Percentiles rank a stretch among this genome's conserved stretches.
phyloP scores from a whole-genome alignment of 2,113 vertebrate genomes.

The Leuciscus idus region DNA sequence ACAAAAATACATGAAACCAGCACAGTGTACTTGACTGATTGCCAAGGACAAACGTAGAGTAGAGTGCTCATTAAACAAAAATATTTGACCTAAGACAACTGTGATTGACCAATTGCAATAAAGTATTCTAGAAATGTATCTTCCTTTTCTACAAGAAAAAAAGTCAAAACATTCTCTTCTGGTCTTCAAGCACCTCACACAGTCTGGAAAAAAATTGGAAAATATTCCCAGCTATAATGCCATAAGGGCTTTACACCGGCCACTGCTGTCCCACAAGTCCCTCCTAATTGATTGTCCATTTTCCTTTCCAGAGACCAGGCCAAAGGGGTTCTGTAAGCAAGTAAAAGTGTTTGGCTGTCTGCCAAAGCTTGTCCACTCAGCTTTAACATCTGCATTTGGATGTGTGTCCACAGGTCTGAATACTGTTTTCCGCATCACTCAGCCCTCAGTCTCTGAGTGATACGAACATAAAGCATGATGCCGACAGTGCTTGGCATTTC shows the following conservation, averaged over 20 bases:
- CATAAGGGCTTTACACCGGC: slow-evolving; percentile 63
- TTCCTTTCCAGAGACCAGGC: slow-evolving; percentile 41
- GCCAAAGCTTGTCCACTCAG: slow-evolving; percentile 13
- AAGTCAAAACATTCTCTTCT: not conserved
- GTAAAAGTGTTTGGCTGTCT: not conserved
- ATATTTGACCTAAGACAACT: not conserved
- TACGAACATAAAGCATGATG: slow-evolving; percentile 18
- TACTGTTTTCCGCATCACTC: slow-evolving; percentile 2
- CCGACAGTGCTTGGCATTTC: not conserved
- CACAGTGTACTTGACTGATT: not conserved
- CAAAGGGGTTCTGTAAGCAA: slow-evolving; percentile 31
- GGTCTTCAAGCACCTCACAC: not conserved
- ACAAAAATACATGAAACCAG: not conserved
- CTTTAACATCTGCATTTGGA: slow-evolving; percentile 30
- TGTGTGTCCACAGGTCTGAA: not conserved
- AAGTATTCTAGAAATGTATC: slow-evolving; percentile 24
- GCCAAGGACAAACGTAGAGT: not conserved
- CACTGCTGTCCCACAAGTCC: slow-evolving; percentile 44
- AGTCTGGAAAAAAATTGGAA: slow-evolving; percentile 69
- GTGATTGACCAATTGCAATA: not conserved
- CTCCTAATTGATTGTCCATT: slow-evolving; percentile 44
- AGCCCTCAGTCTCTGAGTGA: not conserved
- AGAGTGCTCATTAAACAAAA: not conserved
- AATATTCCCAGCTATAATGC: slow-evolving; percentile 72
- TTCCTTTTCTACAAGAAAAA: not conserved